Conservation (phyloP, 2,888 invertebrate species). For the Carabus problematicus region DNA sequence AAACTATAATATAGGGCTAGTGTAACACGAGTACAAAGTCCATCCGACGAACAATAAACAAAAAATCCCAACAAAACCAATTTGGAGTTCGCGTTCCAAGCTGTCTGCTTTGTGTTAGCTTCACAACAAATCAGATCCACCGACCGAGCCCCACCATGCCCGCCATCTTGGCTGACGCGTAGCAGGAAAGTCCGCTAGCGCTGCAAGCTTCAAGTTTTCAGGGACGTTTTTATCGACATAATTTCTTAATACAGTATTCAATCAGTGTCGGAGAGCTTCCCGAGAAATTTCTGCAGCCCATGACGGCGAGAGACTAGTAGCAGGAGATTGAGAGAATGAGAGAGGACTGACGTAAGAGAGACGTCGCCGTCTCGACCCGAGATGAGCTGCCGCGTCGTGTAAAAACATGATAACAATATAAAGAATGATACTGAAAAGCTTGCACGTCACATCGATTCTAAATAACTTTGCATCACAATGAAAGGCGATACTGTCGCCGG, state of each 20-base stretch:
- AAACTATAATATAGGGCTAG: too few relatives aligned
- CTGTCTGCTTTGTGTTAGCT: constrained; percentile 15
- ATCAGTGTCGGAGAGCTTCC: constrained; percentile 45
- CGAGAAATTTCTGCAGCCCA: constrained; percentile 35
- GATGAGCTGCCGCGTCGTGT: constrained; percentile 21
- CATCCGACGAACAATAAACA: neutral
- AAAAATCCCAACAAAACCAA: constrained; percentile 38
- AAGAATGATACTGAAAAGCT: constrained; percentile 38
- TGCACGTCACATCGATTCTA: constrained; percentile 34
- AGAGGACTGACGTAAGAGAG: constrained; percentile 2
- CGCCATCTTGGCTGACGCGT: too few relatives aligned
- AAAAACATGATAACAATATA: constrained; percentile 40
- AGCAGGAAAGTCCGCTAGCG: constrained; percentile 24
- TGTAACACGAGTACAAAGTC: too few relatives aligned
- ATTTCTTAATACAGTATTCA: constrained; percentile 47
- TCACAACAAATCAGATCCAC: constrained; percentile 16
- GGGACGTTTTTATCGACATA: constrained; percentile 44
- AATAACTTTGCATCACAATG: constrained; percentile 42
- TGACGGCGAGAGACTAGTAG: neutral
- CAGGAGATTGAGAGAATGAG: too few relatives aligned
- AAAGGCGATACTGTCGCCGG: constrained; percentile 23
- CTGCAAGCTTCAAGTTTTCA: constrained; percentile 42
- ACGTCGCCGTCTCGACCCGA: constrained; percentile 13
- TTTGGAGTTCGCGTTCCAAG: constrained; percentile 31
- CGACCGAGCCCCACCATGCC: too few relatives aligned